Evolutionary conservation across 2,113 vertebrate genomes (phyloP), one percentile per base, ranked within the genome.

Genomic region (Hyla sarda): DNA sequence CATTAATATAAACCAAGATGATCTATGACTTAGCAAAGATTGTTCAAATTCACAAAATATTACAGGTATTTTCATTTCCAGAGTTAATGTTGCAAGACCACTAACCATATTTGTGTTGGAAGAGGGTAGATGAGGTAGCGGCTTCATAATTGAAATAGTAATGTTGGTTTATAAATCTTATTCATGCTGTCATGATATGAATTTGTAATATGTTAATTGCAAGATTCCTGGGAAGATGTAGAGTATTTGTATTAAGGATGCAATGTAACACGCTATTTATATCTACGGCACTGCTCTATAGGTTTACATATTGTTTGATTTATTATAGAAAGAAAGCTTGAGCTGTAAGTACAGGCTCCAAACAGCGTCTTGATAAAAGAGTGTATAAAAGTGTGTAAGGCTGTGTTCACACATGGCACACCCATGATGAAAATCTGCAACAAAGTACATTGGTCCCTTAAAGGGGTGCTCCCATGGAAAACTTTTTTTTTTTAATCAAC

Each of bases 11-110:
- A n/a, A 21, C 52, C 50, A 41, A 37, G 52, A 77, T 50, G 74
- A 58, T 79, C 12, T 79, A 58, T 79, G 76, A 58, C 52, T 58
- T 78, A 32, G 23, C 34, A 50, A 34, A 34, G 52, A n/a, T 58
- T 77, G 25, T 77, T 77, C 48, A 50, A 9, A 79, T 58, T 79
- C 76, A 41, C 17, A 41, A 79, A 56, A 79, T 79, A 54, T 52
- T 58, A 79, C 76, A 79, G 76, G 54, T 79, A 56, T 56, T 58
- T 32, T n/a, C 52, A 79, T 79, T 79, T 79, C 32, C 76, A 37
- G 76, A 79, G 76, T 79, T 79, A 79, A 79, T 79, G 76, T 79
- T 58, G 76, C 76, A 79, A 37, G 32, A 56, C 76, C 76, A 79
- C 52, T 14, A 41, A 79, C 17, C 30, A 58, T 60, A 58, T 79